Percentiles rank a stretch among this genome's conserved stretches.
Evolutionary conservation across 2,888 invertebrate genomes (phyloP).

Genomic region (Melikaiella ostensackeni): DNA sequence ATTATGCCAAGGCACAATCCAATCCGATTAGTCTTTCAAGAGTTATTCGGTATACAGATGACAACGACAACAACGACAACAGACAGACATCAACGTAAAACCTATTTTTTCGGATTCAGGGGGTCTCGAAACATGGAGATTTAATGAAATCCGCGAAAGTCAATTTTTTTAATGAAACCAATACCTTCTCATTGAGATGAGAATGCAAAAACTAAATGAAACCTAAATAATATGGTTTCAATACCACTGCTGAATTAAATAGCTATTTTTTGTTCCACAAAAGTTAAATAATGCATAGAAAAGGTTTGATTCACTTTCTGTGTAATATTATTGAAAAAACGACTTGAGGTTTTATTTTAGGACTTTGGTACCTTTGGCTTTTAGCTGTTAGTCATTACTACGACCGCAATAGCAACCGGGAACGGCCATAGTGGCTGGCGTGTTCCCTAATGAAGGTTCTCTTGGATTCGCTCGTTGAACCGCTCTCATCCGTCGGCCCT

Average conservation of each 20-base stretch:
- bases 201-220: no score
- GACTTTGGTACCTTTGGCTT: slow-evolving; percentile 25
- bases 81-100: no score
- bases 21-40: no score
- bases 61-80: no score
- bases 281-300: not conserved
- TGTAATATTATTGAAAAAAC: not conserved
- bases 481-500: slow-evolving; percentile 60
- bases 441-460: slow-evolving; percentile 64
- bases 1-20: no score
- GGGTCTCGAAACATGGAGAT: no score
- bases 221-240: no score
- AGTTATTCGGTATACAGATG: no score
- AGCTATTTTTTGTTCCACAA: not conserved
- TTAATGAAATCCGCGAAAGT: no score
- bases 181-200: no score
- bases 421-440: slow-evolving; percentile 58
- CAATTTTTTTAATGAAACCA: no score
- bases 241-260: not conserved
- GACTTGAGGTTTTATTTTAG: slow-evolving; percentile 9
- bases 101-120: no score
- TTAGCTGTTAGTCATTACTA: slow-evolving; percentile 48
- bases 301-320: not conserved
- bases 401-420: slow-evolving; percentile 43
- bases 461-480: slow-evolving; percentile 59